Evolutionary conservation across 37 sponge, comb jelly and placozoan species (phyloP).

Genomic region (Diacarnus erythraeanus): DNA sequence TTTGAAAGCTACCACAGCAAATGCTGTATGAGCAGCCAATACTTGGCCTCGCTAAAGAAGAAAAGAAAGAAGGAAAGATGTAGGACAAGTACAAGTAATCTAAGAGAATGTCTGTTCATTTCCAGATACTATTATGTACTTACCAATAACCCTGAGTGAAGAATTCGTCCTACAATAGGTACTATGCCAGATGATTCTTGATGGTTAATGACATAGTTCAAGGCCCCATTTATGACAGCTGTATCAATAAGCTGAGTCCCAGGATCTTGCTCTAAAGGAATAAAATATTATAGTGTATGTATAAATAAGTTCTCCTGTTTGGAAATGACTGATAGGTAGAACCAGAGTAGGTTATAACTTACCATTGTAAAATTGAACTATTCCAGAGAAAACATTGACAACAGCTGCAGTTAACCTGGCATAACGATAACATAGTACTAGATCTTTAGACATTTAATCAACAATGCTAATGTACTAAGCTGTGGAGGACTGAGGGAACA

Average conservation of each 20-base stretch:
- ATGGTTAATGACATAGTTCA: slow-evolving; percentile 35
- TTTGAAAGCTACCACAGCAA: slow-evolving; percentile 31
- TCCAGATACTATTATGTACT: no score
- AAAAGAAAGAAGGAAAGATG: background rate
- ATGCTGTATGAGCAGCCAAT: slow-evolving; percentile 23
- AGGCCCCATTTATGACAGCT: slow-evolving; percentile 31
- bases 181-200: slow-evolving; percentile 32
- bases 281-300: background rate
- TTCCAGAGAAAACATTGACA: slow-evolving; percentile 39
- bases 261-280: slow-evolving; percentile 1
- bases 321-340: background rate
- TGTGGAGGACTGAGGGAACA: no score
- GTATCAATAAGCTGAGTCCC: slow-evolving; percentile 31
- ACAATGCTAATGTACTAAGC: no score
- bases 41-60: background rate
- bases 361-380: slow-evolving; percentile 19
- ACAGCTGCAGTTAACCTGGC: slow-evolving; percentile 60
- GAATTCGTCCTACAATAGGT: slow-evolving; percentile 23
- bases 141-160: slow-evolving; percentile 53
- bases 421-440: background rate
- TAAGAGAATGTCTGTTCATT: no score
- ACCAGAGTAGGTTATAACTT: background rate
- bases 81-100: background rate
- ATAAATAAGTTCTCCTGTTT: background rate
- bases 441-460: background rate